Evolutionary conservation across 2,797 vertebrate species (phyloP).

Genomic region (Triplophysa yarkandensis): DNA sequence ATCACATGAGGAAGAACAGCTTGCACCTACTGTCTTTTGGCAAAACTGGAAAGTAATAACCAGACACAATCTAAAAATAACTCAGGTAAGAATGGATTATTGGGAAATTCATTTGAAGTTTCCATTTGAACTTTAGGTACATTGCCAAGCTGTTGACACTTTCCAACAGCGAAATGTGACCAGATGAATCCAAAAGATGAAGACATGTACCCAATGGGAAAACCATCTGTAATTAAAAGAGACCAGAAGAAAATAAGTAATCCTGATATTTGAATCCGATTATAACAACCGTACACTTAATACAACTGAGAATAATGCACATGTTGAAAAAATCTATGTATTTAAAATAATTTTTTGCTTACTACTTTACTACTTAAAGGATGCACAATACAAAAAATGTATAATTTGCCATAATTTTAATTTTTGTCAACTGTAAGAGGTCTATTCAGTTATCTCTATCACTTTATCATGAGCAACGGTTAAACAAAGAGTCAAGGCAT

Average conservation of each 20-base stretch:
- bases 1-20: conserved; percentile 9
- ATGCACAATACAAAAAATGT: not conserved
- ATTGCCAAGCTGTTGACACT: not conserved
- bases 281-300: not conserved
- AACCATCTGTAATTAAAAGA: conserved; percentile 29
- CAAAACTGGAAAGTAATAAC: conserved; percentile 1
- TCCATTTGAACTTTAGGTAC: not conserved
- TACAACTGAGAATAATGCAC: not conserved
- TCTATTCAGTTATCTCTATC: not conserved
- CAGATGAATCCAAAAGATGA: conserved; percentile 9
- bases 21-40: not conserved
- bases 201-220: conserved; percentile 8
- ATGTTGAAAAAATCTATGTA: not conserved
- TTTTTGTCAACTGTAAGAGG: not conserved
- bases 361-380: not conserved
- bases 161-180: not conserved
- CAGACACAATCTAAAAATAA: not conserved
- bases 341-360: not conserved
- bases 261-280: not conserved
- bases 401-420: not conserved
- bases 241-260: conserved; percentile 20
- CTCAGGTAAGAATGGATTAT: not conserved
- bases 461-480: not conserved
- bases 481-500: conserved; percentile 2
- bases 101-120: not conserved